Conservation (phyloP, 1,140 invertebrate genomes). For the Centruroides sculpturatus region DNA sequence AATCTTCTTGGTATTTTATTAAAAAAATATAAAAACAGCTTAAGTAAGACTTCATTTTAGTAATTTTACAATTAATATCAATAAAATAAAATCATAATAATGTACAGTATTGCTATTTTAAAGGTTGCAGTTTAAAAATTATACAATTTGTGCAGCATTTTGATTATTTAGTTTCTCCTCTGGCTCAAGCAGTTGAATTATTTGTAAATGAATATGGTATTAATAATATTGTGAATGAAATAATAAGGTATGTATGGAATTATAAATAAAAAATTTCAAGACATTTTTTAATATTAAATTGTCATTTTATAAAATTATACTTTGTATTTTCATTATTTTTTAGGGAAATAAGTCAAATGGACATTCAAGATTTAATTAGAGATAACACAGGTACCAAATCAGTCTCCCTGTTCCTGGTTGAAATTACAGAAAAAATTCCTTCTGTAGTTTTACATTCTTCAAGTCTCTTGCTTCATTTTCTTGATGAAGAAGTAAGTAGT, state of each 20-base stretch:
- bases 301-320: background rate
- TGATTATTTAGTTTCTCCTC: background rate
- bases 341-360: slow-evolving; percentile 5
- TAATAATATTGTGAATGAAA: background rate
- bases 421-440: background rate
- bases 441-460: background rate
- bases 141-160: slow-evolving; percentile 2
- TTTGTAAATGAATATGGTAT: background rate
- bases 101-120: background rate
- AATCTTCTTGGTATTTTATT: background rate
- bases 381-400: background rate
- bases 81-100: background rate
- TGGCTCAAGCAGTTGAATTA: slow-evolving; percentile 1
- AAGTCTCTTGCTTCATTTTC: background rate
- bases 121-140: slow-evolving; percentile 3
- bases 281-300: too few relatives aligned
- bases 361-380: background rate
- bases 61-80: too few relatives aligned
- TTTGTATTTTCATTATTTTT: background rate
- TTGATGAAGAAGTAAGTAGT: slow-evolving; percentile 1
- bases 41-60: background rate
- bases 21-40: background rate
- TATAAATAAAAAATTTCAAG: too few relatives aligned
- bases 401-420: background rate
- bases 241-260: background rate